These are phyloP conservation scores for Magallana nippona DNA, from an alignment of 2,888 invertebrate genomes.

Conservation along the genomic window DNA sequence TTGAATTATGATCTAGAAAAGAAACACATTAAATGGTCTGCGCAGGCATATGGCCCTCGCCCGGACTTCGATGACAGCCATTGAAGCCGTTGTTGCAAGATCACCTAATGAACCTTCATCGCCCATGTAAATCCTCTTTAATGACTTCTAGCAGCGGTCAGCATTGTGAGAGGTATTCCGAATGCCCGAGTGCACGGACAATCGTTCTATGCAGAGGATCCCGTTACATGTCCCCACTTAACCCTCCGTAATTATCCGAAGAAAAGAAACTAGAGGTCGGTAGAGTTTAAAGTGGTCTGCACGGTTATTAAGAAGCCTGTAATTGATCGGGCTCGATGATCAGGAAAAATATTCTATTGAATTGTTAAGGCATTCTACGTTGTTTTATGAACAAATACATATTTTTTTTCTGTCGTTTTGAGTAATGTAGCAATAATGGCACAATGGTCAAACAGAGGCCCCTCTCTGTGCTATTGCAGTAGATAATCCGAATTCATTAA, in stretches of 20 bases:
- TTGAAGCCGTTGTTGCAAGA: constrained; percentile 11
- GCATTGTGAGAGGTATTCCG: constrained; percentile 6
- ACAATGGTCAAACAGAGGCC: no score
- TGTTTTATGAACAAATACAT: no score
- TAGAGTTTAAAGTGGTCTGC: neutral
- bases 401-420: no score
- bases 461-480: no score
- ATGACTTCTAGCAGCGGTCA: constrained; percentile 15
- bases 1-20: constrained; percentile 26
- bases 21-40: constrained; percentile 27
- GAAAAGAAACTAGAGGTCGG: constrained; percentile 17
- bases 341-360: no score
- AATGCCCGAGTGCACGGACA: constrained; percentile 23
- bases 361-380: no score
- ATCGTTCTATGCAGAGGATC: constrained; percentile 1
- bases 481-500: no score
- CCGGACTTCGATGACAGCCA: neutral
- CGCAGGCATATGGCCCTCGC: constrained; percentile 23
- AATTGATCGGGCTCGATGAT: no score
- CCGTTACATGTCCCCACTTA: constrained; percentile 32
- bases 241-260: constrained; percentile 11
- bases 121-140: constrained; percentile 9
- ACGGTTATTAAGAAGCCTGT: neutral
- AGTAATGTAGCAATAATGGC: no score
- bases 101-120: constrained; percentile 30